Evolutionary conservation across 1,140 invertebrate species (phyloP), one percentile per base, ranked within the genome.

Genomic region (Aphidius ervi): DNA sequence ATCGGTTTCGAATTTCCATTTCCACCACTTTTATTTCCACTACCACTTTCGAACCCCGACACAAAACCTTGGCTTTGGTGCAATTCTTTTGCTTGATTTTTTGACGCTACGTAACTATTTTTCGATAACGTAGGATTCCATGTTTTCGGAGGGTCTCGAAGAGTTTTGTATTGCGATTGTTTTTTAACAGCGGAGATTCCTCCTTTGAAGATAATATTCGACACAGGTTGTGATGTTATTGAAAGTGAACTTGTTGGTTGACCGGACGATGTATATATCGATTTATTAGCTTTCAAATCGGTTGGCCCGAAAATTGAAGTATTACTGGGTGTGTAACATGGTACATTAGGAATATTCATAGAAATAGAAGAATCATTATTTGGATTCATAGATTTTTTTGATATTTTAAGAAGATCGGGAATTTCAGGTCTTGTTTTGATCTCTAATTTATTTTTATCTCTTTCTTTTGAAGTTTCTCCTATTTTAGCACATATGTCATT

Each of bases 121-220:
- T 82, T 79, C 0, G 83, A 78, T 4, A 84, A 71, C 6, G 81
- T 83, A 3, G 83, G 83, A 68, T 85, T 86, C 84, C 84, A 85
- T 2, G 78, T 76, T 63, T 82, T 85, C 0, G 84, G 82, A 2
- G 83, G 83, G 60, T 82, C 78, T 9, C 82, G 73, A 2, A 85
- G 68, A 0, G 84, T 85, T 59, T 85, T 86, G 61, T 85, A 85
- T 0, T 79, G 73, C 1, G 73, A 67, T 47, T 79, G 78, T 8
- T 70, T 70, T 47, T 76, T 73, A 42, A 67, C 68, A 6, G 31
- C 20, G 23, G 58, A 54, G 41, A 20, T 49, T 16, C 46, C 23
- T 7, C 45, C 39, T 9, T 16, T 46, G 8, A 20, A 39, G 39
- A 9, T 9, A 42, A 49, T 42, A 41, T 63, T 63, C 1, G 52